phyloP scores from a whole-genome alignment of 2,888 invertebrate genomes.

The Notodonta ziczac region DNA sequence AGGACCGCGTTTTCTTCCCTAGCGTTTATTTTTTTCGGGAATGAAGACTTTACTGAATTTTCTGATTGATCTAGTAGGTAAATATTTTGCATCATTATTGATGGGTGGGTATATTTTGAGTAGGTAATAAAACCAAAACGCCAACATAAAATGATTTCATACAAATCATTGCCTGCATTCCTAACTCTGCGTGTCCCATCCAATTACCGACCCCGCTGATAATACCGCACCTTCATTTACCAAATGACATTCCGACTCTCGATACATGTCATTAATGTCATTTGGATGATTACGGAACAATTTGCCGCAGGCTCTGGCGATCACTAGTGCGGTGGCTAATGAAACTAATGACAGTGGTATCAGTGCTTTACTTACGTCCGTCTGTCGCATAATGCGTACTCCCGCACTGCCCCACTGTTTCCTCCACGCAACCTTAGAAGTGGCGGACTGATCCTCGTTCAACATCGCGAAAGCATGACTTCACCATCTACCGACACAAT shows the following conservation, averaged over 20 bases:
- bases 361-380: background rate
- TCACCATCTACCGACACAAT: too few species aligned
- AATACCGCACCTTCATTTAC: slow-evolving; percentile 64
- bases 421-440: too few species aligned
- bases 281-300: slow-evolving; percentile 66
- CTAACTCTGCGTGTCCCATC: slow-evolving; percentile 61
- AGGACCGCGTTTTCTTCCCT: too few species aligned
- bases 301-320: slow-evolving; percentile 51
- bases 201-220: slow-evolving; percentile 56
- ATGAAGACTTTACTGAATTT: too few species aligned
- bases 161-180: slow-evolving; percentile 50
- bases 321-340: slow-evolving; percentile 42
- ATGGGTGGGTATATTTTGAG: too few species aligned
- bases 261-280: slow-evolving; percentile 68
- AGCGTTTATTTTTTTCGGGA: too few species aligned
- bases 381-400: too few species aligned
- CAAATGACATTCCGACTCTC: slow-evolving; percentile 73
- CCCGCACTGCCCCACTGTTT: too few species aligned
- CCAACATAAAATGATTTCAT: background rate
- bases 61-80: too few species aligned
- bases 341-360: slow-evolving; percentile 14
- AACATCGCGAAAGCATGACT: too few species aligned
- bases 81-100: too few species aligned
- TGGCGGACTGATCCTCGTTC: too few species aligned
- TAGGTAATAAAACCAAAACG: background rate